Evolutionary conservation across 2,888 invertebrate genomes (phyloP).

Genomic region (Habroteleia sp.): DNA sequence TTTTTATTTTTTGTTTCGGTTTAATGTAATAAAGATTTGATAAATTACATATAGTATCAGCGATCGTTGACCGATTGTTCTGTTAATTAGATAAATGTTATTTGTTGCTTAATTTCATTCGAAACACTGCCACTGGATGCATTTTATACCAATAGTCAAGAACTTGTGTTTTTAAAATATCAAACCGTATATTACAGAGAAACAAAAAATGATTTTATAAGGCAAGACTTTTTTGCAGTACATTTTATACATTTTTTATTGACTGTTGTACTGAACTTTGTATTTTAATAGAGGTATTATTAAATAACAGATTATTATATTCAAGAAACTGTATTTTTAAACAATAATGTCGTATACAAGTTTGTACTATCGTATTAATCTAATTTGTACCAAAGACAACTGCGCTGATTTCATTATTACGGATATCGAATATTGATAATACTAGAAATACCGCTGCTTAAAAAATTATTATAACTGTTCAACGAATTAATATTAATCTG

Average conservation of each 20-base stretch:
- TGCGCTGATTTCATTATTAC: too few species aligned
- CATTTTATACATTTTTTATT: constrained; percentile 43
- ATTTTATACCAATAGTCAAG: constrained; percentile 21
- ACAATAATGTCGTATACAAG: too few species aligned
- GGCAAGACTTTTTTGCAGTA: constrained; percentile 20
- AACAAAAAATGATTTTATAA: constrained; percentile 17
- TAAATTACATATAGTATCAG: constrained; percentile 29
- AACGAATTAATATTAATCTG: too few species aligned
- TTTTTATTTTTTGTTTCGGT: constrained; percentile 11
- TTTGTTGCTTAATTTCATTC: constrained; percentile 28
- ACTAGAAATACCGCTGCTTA: too few species aligned
- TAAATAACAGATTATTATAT: constrained; percentile 17
- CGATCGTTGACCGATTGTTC: constrained; percentile 54
- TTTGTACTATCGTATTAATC: too few species aligned
- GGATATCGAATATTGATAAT: too few species aligned
- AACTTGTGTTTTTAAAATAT: constrained; percentile 4
- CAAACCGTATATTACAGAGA: neutral
- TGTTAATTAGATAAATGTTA: constrained; percentile 31
- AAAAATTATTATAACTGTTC: too few species aligned
- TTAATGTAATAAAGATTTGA: constrained; percentile 23
- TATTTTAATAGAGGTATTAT: constrained; percentile 30
- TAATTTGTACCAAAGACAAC: too few species aligned
- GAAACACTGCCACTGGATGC: constrained; percentile 13
- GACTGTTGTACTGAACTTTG: constrained; percentile 15
- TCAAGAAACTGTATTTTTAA: too few species aligned